Evolutionary conservation across 1,140 invertebrate species (phyloP), one percentile per base, ranked within the genome.

Genomic region (Lasaia peninsularis): DNA sequence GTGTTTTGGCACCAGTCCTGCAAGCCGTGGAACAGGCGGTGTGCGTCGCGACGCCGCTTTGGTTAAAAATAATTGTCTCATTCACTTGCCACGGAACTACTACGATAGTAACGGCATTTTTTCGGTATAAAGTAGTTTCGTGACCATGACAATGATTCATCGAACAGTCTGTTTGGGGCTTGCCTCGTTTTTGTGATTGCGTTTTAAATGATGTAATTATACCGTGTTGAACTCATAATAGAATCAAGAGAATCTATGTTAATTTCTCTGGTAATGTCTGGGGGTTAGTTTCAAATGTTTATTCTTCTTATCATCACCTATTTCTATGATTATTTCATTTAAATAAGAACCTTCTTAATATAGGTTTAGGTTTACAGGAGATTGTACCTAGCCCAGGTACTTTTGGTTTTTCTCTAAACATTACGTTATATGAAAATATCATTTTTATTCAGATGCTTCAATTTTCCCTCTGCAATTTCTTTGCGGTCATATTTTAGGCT

Each of bases 41-140:
- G 60, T 67, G 65, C 56, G 66, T 71, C 69, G 68, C 75, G 73
- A 72, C 69, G 62, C 54, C 58, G 62, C 52, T 59, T 65, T 63
- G 67, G 75, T 78, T 80, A 81, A 80, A 88, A 81, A 82, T 85
- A 84, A 82, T 85, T 81, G 74, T 82, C 83, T 81, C 79, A 88
- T 86, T 88, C 83, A 86, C 63, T 71, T 69, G 77, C 69, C 65
- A 73, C 63, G 66, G 60, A 66, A 73, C 70, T 76, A 84, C 81
- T 88, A 85, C 73, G 71, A 77, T 86, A 85, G 85, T 88, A 84
- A 80, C 80, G 64, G 80, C 77, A 72, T 80, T 82, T 70, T 83
- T 85, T 84, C 78, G 67, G 76, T 82, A 62, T 67, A 71, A 82
- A 80, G 69, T 75, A 72, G 82, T 80, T 80, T 69, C 61, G 67